phyloP scores from a whole-genome alignment of 2,888 invertebrate species.

The Carabus problematicus region DNA sequence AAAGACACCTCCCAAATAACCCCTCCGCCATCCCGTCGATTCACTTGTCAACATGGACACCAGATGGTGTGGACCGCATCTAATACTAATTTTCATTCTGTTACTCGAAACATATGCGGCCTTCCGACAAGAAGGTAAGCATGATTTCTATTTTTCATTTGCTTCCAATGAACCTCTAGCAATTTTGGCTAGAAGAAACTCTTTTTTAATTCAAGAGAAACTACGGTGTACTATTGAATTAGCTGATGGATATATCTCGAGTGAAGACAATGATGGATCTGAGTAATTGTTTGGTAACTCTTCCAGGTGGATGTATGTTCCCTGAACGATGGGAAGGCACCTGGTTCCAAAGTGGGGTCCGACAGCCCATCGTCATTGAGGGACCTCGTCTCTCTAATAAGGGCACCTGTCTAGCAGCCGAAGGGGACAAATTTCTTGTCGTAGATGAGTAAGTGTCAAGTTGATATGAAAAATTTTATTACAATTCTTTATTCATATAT shows the following conservation, averaged over 20 bases:
- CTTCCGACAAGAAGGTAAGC: slow-evolving; percentile 13
- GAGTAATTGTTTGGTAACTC: slow-evolving; percentile 46
- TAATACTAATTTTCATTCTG: slow-evolving; percentile 13
- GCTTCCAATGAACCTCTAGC: too few species aligned
- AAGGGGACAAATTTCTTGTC: slow-evolving; percentile 87
- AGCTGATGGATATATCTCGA: neutral
- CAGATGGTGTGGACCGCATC: slow-evolving; percentile 13
- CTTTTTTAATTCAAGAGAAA: too few species aligned
- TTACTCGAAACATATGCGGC: slow-evolving; percentile 17
- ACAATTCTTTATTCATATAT: too few species aligned
- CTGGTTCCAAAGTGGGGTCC: slow-evolving; percentile 91
- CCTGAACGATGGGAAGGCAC: slow-evolving; percentile 86
- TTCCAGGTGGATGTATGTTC: slow-evolving; percentile 78
- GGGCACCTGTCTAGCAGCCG: slow-evolving; percentile 82
- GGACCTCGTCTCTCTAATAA: slow-evolving; percentile 84
- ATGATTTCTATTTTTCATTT: too few species aligned
- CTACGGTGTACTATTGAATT: too few species aligned
- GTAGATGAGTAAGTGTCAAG: slow-evolving; percentile 91
- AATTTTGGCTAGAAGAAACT: too few species aligned
- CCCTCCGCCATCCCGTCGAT: neutral
- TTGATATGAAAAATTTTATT: too few species aligned
- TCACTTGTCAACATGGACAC: slow-evolving; percentile 4
- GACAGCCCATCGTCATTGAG: slow-evolving; percentile 84
- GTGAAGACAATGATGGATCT: neutral
- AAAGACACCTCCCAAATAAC: slow-evolving; percentile 15